Percentiles rank a stretch among this genome's conserved stretches.
Conservation (phyloP, 1,140 invertebrate species). For the Popillia japonica region DNA sequence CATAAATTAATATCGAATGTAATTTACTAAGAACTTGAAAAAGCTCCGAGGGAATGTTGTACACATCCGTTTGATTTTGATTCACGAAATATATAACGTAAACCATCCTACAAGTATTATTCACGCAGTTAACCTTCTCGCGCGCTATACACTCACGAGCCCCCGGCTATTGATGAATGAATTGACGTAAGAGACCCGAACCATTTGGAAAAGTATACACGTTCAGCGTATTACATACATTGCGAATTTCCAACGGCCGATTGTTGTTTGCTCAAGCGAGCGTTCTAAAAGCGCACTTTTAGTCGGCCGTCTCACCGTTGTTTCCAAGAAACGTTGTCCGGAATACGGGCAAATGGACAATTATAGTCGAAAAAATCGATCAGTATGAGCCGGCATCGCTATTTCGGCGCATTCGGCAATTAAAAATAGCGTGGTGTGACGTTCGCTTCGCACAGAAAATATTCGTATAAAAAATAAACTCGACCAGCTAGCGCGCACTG, state of each 20-base stretch:
- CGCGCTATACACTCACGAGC: background rate
- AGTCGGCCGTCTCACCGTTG: background rate
- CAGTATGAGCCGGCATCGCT: background rate
- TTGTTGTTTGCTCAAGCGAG: background rate
- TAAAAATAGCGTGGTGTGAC: slow-evolving; percentile 19
- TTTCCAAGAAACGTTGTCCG: slow-evolving; percentile 18
- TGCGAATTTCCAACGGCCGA: background rate
- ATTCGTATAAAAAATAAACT: slow-evolving; percentile 18
- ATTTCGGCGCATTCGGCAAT: slow-evolving; percentile 18
- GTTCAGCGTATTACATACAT: slow-evolving; percentile 20
- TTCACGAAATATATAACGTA: slow-evolving; percentile 32
- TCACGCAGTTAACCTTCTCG: background rate
- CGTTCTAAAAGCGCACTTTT: background rate
- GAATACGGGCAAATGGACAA: slow-evolving; percentile 9
- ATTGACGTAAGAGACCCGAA: slow-evolving; percentile 20
- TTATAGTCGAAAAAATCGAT: slow-evolving; percentile 25
- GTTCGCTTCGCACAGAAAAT: slow-evolving; percentile 10
- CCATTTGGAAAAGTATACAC: slow-evolving; percentile 18
- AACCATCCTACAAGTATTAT: slow-evolving; percentile 29
- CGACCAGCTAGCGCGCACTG: background rate
- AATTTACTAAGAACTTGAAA: slow-evolving; percentile 22
- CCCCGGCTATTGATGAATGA: slow-evolving; percentile 31
- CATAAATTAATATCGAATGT: background rate
- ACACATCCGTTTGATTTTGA: slow-evolving; percentile 23
- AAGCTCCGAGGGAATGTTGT: background rate